Base-by-base conservation (phyloP, 2,113 vertebrate species). In the Lutjanus erythropterus region DNA sequence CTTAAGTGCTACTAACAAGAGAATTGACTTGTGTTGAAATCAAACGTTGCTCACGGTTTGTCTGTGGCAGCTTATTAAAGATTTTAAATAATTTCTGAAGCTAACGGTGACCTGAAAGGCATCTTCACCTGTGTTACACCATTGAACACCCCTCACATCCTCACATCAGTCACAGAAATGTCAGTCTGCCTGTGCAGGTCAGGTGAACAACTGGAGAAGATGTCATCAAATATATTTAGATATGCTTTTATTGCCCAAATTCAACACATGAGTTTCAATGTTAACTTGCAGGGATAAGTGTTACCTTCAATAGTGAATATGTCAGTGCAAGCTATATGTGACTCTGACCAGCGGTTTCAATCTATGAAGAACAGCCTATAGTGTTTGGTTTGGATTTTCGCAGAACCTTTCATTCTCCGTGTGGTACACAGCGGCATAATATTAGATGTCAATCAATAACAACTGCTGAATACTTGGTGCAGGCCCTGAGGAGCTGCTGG, bases 401-500 rank as follows among this genome's bases (percentile, higher is more conserved):
- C n/a, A n/a, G n/a, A n/a, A n/a, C 18, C 4, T 1, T 60, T 60
- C 0, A 33, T 10, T 42, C 9, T 35, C 6, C 61, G 9, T 60
- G 35, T 75, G 16, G 2, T 19, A n/a, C 46, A n/a, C 9, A 29
- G 12, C 9, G 0, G 18, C 27, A 31, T 29, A 11, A 42, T 19
- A 61, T 55, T 60, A 23, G 0, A 5, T 61, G 7, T 35, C 16
- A 44, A 6, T 15, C 9, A 18, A 6, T 75, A 37, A 39, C 3
- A 61, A 49, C 6, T 52, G 37, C 23, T 11, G 16, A 62, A 18
- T 44, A 66, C 25, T 81, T 33, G 86, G 19, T 82, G 66, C 91
- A 96, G 95, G 93, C 87, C n/a, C 71, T 89, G 73, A 87, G 89
- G 66, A 90, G 82, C 73, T 90, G 94, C 69, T 90, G 89, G 80